These are phyloP conservation scores for Odontamblyopus lacepedii DNA, from an alignment of 2,797 vertebrate species.

Conservation along the genomic window DNA sequence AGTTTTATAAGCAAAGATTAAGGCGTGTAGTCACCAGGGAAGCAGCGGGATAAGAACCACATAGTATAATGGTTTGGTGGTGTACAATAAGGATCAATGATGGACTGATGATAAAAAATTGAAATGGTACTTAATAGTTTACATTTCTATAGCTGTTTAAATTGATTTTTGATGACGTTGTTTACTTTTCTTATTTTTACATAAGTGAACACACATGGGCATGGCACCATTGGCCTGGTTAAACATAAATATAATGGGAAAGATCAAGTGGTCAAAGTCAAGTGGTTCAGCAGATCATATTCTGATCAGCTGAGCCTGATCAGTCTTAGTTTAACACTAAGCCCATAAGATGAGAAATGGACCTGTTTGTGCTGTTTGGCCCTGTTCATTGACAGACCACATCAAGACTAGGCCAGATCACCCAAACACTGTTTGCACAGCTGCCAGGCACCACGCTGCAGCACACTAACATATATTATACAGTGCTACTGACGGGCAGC, in stretches of 20 bases:
- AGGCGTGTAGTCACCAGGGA: conserved; percentile 70
- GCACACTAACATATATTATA: conserved; percentile 66
- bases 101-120: conserved; percentile 15
- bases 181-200: neutral
- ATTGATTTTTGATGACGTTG: conserved; percentile 10
- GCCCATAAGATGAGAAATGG: conserved; percentile 46
- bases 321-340: conserved; percentile 33
- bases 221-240: conserved; percentile 20
- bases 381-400: conserved; percentile 62
- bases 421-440: conserved; percentile 80
- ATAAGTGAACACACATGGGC: conserved; percentile 11
- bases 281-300: conserved; percentile 4
- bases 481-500: conserved; percentile 57
- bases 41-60: conserved; percentile 53
- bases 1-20: conserved; percentile 74
- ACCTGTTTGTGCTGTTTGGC: conserved; percentile 57
- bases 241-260: conserved; percentile 20
- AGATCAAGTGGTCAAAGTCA: no score
- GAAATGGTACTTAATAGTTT: conserved; percentile 15
- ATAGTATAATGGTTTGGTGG: conserved; percentile 40
- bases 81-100: conserved; percentile 40
- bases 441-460: conserved; percentile 70
- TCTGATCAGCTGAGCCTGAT: conserved; percentile 39
- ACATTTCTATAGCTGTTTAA: neutral
- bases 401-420: conserved; percentile 69